Evolutionary conservation across 1,140 invertebrate genomes (phyloP).

Genomic region (Eriosoma lanigerum): DNA sequence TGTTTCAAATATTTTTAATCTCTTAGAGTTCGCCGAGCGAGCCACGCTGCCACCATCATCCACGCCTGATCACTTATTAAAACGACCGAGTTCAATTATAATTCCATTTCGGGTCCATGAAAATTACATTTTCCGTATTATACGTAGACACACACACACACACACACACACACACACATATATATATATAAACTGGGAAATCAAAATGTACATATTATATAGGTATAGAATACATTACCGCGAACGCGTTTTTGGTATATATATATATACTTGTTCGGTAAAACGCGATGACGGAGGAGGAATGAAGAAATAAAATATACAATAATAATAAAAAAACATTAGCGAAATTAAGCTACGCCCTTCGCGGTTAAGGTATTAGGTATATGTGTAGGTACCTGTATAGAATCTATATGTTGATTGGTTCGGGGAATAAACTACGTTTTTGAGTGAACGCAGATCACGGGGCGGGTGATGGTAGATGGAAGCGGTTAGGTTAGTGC

Average conservation of each 20-base stretch:
- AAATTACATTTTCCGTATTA: too few relatives aligned
- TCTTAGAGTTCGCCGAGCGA: slow-evolving; percentile 9
- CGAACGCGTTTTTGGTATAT: neutral
- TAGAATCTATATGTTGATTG: slow-evolving; percentile 41
- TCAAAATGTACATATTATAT: neutral
- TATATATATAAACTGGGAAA: too few relatives aligned
- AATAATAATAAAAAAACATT: slow-evolving; percentile 6
- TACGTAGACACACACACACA: too few relatives aligned
- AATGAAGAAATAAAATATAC: too few relatives aligned
- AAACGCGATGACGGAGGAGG: too few relatives aligned
- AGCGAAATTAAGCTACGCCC: slow-evolving; percentile 46
- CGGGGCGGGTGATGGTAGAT: too few relatives aligned
- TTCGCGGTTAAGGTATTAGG: neutral
- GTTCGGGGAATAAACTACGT: neutral
- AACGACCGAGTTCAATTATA: slow-evolving; percentile 36
- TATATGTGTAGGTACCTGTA: neutral
- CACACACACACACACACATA: neutral
- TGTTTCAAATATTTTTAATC: slow-evolving; percentile 33
- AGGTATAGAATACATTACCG: too few relatives aligned
- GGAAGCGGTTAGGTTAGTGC: too few relatives aligned
- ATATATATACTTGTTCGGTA: too few relatives aligned
- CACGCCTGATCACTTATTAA: slow-evolving; percentile 27
- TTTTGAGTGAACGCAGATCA: too few relatives aligned
- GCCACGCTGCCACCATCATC: too few relatives aligned
- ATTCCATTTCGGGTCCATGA: slow-evolving; percentile 30